Conservation (phyloP, 2,113 vertebrate genomes). For the Ceyx cyanopectus region DNA sequence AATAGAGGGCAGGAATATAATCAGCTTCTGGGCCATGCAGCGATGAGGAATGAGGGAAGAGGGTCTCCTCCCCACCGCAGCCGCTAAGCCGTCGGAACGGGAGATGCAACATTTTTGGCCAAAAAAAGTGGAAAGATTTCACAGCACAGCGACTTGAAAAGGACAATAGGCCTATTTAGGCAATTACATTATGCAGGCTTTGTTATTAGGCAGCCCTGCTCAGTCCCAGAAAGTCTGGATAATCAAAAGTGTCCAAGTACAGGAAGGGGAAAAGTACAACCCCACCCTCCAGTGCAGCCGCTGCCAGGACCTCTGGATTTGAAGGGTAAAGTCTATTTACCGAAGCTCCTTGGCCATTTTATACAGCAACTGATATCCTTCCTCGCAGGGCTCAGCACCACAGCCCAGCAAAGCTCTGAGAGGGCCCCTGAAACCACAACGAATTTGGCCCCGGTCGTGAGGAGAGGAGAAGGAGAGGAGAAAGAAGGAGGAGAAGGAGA, state of each 20-base stretch:
- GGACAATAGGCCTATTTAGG: constrained; percentile 58
- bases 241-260: constrained; percentile 67
- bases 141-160: constrained; percentile 2
- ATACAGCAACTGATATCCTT: constrained; percentile 42
- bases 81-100: not conserved
- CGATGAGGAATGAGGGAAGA: not conserved
- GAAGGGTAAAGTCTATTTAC: constrained; percentile 54
- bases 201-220: constrained; percentile 59
- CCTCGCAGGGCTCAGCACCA: not conserved
- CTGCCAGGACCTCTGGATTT: constrained; percentile 57
- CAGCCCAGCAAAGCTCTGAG: constrained; percentile 18
- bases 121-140: constrained; percentile 36
- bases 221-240: constrained; percentile 64
- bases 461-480: no score
- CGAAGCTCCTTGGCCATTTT: constrained; percentile 43
- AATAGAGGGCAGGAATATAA: not conserved
- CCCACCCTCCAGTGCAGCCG: constrained; percentile 48
- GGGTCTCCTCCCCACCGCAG: not conserved
- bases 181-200: constrained; percentile 62
- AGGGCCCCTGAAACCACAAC: constrained; percentile 21
- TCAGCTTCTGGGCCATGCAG: not conserved
- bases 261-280: constrained; percentile 71
- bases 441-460: not conserved
- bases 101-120: not conserved
- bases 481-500: no score